Base-by-base conservation (phyloP, 2,113 vertebrate genomes). In the Poecile atricapillus region DNA sequence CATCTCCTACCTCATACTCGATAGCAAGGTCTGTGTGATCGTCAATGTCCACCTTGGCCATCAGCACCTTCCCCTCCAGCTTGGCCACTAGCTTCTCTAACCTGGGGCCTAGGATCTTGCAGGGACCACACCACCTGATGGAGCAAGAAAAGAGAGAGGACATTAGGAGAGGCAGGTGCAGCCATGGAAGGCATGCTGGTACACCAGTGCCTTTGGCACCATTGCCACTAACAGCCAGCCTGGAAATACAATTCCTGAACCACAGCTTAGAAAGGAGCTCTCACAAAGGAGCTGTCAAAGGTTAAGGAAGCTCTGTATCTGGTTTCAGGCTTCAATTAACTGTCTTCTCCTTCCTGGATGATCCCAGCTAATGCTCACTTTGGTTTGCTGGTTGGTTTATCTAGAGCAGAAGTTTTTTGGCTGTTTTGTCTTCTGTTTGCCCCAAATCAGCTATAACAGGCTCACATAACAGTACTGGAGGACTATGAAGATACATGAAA, bases 41-140 rank as follows among this genome's bases (percentile, higher is more conserved):
- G 0, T 99, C 99, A 20, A 99, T 99, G 95, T 99, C 99, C 64
- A 99, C 99, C 95, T 99, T 99, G 53, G 99, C 99, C 99, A 99
- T 99, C 95, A 99, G 71, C 75, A 99, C 98, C 18, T 98, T 99
- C 37, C 99, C 99, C 22, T 98, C 96, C 95, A 99, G 99, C 94
- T 99, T 99, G 13, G 98, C 98, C 65, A 99, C 97, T 77, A 98
- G 97, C 96, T 99, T 99, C 96, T 99, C 99, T 95, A 99, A 92
- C 96, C 99, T 97, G 3, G 99, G 99, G 22, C 99, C 99, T 1
- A 99, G 98, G 97, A 99, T 99, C 97, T 99, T 99, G 97, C 99
- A 99, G 44, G 99, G 99, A 22, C 99, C 99, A 25, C 99, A 99
- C 99, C 99, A 99, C 87, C 99, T 99, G 37, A 33, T 64, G 62